Conservation (phyloP, 1,140 invertebrate genomes). For the Zaprionus ghesquierei region DNA sequence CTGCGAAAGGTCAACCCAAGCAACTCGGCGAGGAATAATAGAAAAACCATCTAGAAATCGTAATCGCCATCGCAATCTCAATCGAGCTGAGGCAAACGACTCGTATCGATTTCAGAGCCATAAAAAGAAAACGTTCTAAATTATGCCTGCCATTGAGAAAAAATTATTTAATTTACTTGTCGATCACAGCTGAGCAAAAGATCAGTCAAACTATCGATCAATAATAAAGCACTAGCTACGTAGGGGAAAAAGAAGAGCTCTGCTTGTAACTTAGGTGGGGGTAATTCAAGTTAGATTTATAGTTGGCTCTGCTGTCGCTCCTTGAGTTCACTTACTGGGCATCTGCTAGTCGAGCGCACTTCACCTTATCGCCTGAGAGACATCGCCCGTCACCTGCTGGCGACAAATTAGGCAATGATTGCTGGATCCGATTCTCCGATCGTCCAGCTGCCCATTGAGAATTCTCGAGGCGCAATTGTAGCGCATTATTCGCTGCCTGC, state of each 20-base stretch:
- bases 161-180: slow-evolving; percentile 48
- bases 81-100: neutral
- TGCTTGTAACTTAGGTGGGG: no score
- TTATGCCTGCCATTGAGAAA: slow-evolving; percentile 48
- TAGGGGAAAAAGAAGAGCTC: no score
- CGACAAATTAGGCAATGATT: slow-evolving; percentile 50
- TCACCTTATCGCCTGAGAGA: neutral
- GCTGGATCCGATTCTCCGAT: neutral
- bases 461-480: slow-evolving; percentile 14
- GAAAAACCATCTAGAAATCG: neutral
- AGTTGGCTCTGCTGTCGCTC: neutral
- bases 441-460: slow-evolving; percentile 12
- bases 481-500: neutral
- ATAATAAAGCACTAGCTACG: no score
- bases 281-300: no score
- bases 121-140: slow-evolving; percentile 50
- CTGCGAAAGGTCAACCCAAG: slow-evolving; percentile 13
- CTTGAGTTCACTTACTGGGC: neutral
- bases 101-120: slow-evolving; percentile 2
- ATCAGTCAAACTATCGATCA: neutral
- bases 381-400: slow-evolving; percentile 35
- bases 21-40: neutral
- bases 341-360: neutral
- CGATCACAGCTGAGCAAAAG: neutral
- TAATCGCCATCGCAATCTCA: neutral